A percentile compares a stretch with the other conserved stretches of the same genome.
Evolutionary conservation across 2,888 invertebrate species (phyloP).

Genomic region (Drosophila leonis): DNA sequence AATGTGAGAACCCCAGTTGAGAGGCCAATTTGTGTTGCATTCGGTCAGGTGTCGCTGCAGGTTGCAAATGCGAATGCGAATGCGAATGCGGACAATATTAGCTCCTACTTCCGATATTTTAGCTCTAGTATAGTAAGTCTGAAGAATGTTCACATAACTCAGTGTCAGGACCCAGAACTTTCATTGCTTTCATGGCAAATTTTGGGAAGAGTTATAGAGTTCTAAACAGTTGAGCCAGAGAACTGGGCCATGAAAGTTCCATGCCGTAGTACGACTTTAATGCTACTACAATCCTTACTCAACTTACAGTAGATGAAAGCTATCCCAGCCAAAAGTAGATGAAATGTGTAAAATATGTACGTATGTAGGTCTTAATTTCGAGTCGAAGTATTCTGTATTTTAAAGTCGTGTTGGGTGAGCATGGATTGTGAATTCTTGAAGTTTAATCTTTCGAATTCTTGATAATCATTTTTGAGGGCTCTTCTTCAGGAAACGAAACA

Average conservation of each 20-base stretch:
- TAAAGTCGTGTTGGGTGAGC: too few relatives aligned
- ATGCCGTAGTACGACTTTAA: not conserved
- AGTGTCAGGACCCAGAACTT: not conserved
- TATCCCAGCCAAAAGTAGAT: too few relatives aligned
- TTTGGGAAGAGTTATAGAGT: not conserved
- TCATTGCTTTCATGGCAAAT: not conserved
- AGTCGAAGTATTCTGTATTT: not conserved
- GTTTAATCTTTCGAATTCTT: not conserved
- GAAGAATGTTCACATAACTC: not conserved
- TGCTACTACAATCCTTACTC: not conserved
- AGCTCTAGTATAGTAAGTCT: not conserved
- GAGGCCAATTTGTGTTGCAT: conserved; percentile 55
- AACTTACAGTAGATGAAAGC: not conserved
- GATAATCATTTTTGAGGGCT: not conserved
- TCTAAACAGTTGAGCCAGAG: too few relatives aligned
- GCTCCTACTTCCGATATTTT: conserved; percentile 5
- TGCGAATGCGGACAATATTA: conserved; percentile 11
- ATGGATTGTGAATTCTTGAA: not conserved
- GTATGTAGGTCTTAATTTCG: not conserved
- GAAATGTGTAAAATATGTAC: not conserved
- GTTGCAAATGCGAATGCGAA: not conserved
- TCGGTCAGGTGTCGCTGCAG: conserved; percentile 44
- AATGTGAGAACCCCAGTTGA: conserved; percentile 10
- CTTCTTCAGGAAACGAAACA: not conserved
- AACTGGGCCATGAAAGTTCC: not conserved